phyloP scores from a whole-genome alignment of 2,797 vertebrate species.

The Buceros bicornis region DNA sequence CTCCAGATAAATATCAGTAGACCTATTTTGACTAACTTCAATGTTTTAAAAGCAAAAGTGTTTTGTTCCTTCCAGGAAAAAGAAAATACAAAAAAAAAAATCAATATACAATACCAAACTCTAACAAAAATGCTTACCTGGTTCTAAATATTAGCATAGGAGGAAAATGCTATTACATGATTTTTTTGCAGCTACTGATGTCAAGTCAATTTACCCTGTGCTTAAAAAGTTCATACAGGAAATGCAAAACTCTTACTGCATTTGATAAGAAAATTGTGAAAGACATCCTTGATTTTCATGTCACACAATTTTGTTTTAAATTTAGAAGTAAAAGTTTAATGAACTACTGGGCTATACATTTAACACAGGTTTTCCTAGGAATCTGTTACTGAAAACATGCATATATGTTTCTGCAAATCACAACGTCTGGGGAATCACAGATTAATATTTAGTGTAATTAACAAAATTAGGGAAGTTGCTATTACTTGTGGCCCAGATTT shows the following conservation, averaged over 20 bases:
- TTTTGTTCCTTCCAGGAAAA: conserved; percentile 27
- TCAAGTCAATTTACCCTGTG: not conserved
- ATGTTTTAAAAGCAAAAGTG: conserved; percentile 24
- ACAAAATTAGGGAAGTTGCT: conserved; percentile 19
- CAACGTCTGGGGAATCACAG: not conserved
- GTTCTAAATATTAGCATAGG: conserved; percentile 34
- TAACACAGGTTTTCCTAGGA: not conserved
- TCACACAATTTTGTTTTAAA: not conserved
- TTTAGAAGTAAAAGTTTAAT: conserved; percentile 7
- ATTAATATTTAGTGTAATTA: conserved; percentile 23
- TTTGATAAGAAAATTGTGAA: not conserved
- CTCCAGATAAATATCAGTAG: conserved; percentile 47
- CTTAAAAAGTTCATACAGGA: conserved; percentile 14
- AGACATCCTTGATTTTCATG: not conserved
- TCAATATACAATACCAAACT: not conserved
- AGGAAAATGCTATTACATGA: not conserved
- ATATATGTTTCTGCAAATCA: not conserved
- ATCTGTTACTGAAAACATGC: not conserved
- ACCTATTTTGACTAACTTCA: conserved; percentile 24
- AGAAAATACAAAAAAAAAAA: not conserved
- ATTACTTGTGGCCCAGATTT: not conserved
- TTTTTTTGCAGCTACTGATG: not conserved
- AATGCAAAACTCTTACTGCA: conserved; percentile 19
- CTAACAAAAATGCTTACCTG: conserved; percentile 1
- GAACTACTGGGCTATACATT: not conserved